Conservation (phyloP, 1,140 invertebrate genomes). For the Coptotermes formosanus region DNA sequence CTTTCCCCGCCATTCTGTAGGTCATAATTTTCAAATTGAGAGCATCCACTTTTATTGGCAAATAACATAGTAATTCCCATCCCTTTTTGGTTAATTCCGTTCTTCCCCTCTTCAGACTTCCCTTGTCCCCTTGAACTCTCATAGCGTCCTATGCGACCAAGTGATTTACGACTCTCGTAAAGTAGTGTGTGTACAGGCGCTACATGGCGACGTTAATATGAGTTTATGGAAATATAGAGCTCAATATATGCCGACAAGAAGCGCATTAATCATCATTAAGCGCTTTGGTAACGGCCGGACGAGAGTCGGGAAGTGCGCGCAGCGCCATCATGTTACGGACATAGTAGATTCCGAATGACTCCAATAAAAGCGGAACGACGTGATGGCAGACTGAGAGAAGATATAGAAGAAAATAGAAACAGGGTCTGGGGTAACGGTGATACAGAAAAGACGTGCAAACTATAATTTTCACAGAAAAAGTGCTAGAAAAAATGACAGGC, state of each 20-base stretch:
- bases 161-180: conserved; percentile 56
- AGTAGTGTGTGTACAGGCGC: conserved; percentile 50
- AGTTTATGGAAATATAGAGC: conserved; percentile 59
- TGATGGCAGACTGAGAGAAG: background rate
- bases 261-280: conserved; percentile 39
- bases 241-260: conserved; percentile 51
- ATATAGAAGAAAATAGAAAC: background rate
- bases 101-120: background rate
- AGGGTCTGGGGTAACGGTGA: background rate
- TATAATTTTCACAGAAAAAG: background rate
- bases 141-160: conserved; percentile 7
- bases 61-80: conserved; percentile 34
- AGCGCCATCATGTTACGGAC: no score
- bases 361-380: conserved; percentile 28
- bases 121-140: conserved; percentile 42
- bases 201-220: conserved; percentile 57
- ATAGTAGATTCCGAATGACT: no score
- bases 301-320: background rate
- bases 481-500: background rate
- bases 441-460: conserved; percentile 7
- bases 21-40: conserved; percentile 33
- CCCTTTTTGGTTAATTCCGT: conserved; percentile 31
- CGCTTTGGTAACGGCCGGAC: conserved; percentile 21
- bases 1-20: background rate
- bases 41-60: conserved; percentile 35